Evolutionary conservation across 2,113 vertebrate genomes (phyloP).

Genomic region (Microcebus lehilahytsara): DNA sequence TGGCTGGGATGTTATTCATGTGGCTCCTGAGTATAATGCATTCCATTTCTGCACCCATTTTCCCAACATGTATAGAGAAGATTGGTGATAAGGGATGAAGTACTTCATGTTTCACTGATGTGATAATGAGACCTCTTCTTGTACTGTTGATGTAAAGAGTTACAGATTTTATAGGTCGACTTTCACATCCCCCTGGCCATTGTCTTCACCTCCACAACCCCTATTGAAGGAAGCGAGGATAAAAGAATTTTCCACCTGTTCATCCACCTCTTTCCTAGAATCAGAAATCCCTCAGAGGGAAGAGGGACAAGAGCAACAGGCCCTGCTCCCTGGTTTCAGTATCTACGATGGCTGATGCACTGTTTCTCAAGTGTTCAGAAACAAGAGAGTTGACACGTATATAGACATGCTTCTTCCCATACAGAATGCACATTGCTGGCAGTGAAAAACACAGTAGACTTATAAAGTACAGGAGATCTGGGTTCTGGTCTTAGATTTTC

Average conservation of each 20-base stretch:
- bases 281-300: background rate
- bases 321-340: background rate
- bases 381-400: background rate
- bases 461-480: background rate
- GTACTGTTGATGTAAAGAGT: background rate
- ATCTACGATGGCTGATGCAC: background rate
- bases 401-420: background rate
- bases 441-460: background rate
- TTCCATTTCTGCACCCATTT: background rate
- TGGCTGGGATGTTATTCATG: background rate
- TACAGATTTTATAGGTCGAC: background rate
- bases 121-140: background rate
- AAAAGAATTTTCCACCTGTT: background rate
- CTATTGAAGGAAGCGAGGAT: background rate
- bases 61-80: background rate
- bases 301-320: background rate
- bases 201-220: background rate
- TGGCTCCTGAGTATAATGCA: background rate
- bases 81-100: background rate
- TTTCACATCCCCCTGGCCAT: background rate
- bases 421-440: background rate
- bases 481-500: background rate
- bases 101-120: background rate
- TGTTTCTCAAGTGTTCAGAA: background rate
- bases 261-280: background rate